Base-by-base conservation (phyloP, 2,797 vertebrate genomes). In the Coracias cyanogaster region DNA sequence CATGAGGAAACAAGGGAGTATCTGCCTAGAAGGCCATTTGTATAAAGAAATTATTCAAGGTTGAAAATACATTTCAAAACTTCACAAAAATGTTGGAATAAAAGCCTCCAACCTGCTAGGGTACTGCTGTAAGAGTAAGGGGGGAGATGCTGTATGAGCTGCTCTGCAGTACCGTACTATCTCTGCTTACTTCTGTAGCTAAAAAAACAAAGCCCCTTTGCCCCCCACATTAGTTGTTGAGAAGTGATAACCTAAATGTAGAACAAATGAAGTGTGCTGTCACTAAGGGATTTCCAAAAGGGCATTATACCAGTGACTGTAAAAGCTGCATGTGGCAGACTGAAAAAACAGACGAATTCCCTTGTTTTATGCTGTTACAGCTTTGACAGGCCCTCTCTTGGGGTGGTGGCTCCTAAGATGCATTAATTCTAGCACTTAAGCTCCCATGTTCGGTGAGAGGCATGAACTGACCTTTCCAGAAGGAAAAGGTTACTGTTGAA, bases 381-480 rank as follows among this genome's bases (percentile, higher is more conserved):
- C 31, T 96, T 86, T 88, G 82, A 76, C 87, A 84, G 48, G 39
- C 49, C 45, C 84, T 77, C 82, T 90, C 77, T 79, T 66, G 77
- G 58, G 80, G 39, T 84, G 17, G 10, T 35, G 93, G 70, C 66
- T 86, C 71, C 66, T 82, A 73, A 82, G 77, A 39, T 61, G 55
- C 93, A 90, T 94, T 95, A 90, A 93, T 93, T 93, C 81, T 37
- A 82, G 85, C 86, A 84, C 87, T 93, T 92, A 77, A 54, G 29
- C n/a, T 84, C 58, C 26, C 17, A 7, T 62, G 71, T 91, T 96
- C 61, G 51, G 49, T 66, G 78, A 29, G 70, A 89, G 57, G 69
- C 93, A 89, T 70, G 67, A 90, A 93, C 84, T 91, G 76, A 77
- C 76, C 67, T 87, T 94, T 94, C 55, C 46, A 72, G 86, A 80